These are phyloP conservation scores for Podargus strigoides DNA, from an alignment of 2,797 vertebrate genomes.

Conservation along the genomic window DNA sequence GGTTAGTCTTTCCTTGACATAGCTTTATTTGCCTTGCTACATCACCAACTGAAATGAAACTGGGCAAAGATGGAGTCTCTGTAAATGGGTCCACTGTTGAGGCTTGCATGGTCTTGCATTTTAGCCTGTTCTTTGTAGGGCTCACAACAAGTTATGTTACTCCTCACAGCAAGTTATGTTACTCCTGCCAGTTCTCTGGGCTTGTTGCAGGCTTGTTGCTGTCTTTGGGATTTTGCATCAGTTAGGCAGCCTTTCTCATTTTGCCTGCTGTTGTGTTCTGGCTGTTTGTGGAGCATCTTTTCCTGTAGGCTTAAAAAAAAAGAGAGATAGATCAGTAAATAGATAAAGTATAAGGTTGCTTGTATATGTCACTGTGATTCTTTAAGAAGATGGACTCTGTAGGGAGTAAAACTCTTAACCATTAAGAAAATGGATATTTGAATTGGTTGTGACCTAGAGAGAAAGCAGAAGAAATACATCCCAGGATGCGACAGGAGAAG, in stretches of 20 bases:
- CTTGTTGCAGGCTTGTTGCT: neutral
- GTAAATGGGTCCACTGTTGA: neutral
- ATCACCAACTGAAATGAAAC: neutral
- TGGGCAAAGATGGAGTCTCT: neutral
- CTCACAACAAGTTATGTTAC: neutral
- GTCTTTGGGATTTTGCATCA: neutral
- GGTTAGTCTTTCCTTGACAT: neutral
- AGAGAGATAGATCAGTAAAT: neutral
- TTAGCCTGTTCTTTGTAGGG: accelerated
- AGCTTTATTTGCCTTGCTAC: neutral
- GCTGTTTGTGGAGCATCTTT: neutral
- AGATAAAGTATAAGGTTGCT: neutral
- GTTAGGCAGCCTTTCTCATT: neutral
- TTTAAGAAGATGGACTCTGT: neutral
- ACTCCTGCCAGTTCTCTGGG: neutral
- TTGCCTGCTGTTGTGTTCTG: neutral
- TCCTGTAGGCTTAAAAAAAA: neutral
- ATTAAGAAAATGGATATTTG: neutral
- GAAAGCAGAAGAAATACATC: neutral
- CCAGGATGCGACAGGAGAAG: neutral
- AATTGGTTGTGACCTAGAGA: neutral
- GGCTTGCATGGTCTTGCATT: neutral
- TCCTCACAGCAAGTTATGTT: neutral
- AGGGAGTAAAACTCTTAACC: neutral
- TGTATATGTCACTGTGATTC: neutral